Conservation (phyloP, 1,140 invertebrate genomes). For the Heliconius congener region DNA sequence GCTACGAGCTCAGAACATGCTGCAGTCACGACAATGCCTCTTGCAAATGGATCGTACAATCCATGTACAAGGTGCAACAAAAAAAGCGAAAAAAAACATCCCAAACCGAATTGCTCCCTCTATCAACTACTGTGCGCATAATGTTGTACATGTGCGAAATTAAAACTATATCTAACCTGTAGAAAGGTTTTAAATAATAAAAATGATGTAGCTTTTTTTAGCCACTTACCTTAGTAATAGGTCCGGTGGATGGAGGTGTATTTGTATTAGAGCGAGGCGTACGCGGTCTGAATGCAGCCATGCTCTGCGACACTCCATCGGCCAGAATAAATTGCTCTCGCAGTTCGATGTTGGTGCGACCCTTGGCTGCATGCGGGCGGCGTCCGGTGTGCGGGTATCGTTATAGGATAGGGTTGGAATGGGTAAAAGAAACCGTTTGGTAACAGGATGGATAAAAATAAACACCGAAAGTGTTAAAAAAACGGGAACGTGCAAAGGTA, state of each 20-base stretch:
- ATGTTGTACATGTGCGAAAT: slow-evolving; percentile 72
- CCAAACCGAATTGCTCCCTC: slow-evolving; percentile 78
- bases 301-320: slow-evolving; percentile 97
- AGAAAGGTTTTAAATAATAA: slow-evolving; percentile 53
- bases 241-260: slow-evolving; percentile 87
- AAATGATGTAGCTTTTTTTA: slow-evolving; percentile 46
- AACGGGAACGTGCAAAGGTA: slow-evolving; percentile 72
- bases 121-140: slow-evolving; percentile 77
- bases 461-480: slow-evolving; percentile 75
- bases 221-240: slow-evolving; percentile 94
- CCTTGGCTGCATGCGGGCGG: slow-evolving; percentile 93
- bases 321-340: slow-evolving; percentile 99
- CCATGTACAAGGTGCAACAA: slow-evolving; percentile 76
- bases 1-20: slow-evolving; percentile 78
- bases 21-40: slow-evolving; percentile 68
- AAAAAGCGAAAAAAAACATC: slow-evolving; percentile 67
- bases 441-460: slow-evolving; percentile 65
- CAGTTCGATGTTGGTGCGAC: slow-evolving; percentile 99
- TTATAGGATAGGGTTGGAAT: slow-evolving; percentile 58
- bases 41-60: slow-evolving; percentile 71
- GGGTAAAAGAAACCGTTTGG: slow-evolving; percentile 71
- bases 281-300: slow-evolving; percentile 97
- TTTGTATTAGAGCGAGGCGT: slow-evolving; percentile 90
- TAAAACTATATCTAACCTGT: slow-evolving; percentile 70
- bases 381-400: slow-evolving; percentile 75